Evolutionary conservation across 2,888 invertebrate genomes (phyloP).

Genomic region (Aproaerema taeniolella): DNA sequence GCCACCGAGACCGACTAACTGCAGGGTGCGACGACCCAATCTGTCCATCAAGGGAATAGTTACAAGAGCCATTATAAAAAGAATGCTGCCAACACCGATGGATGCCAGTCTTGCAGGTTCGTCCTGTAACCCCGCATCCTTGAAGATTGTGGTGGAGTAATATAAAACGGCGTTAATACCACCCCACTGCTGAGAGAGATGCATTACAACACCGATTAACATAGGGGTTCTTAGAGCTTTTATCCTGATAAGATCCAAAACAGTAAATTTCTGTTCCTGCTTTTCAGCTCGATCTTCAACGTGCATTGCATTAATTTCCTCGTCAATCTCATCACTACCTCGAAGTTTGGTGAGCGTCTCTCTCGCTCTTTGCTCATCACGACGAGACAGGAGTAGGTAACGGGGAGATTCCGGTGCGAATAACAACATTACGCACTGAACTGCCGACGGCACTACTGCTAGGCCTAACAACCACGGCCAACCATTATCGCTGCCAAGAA

Average conservation of each 20-base stretch:
- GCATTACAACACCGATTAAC: slow-evolving; percentile 70
- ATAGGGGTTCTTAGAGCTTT: slow-evolving; percentile 54
- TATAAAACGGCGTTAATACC: slow-evolving; percentile 81
- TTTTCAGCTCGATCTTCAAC: slow-evolving; percentile 61
- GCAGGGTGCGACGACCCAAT: slow-evolving; percentile 82
- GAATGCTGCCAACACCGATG: slow-evolving; percentile 83
- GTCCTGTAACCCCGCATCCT: slow-evolving; percentile 76
- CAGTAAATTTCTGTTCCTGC: slow-evolving; percentile 59
- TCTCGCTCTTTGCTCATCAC: slow-evolving; percentile 60
- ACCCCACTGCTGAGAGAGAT: slow-evolving; percentile 68
- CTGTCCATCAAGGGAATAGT: slow-evolving; percentile 87
- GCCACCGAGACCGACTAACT: slow-evolving; percentile 82
- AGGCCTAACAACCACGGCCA: slow-evolving; percentile 70
- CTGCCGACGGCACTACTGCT: slow-evolving; percentile 54
- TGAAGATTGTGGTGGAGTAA: slow-evolving; percentile 82
- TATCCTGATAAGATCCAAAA: slow-evolving; percentile 52
- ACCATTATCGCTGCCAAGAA: slow-evolving; percentile 60
- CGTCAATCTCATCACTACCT: slow-evolving; percentile 55
- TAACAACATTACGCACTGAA: slow-evolving; percentile 58
- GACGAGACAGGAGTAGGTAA: slow-evolving; percentile 52
- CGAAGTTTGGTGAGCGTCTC: slow-evolving; percentile 49
- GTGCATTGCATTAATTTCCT: slow-evolving; percentile 69
- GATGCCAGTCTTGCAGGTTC: slow-evolving; percentile 81
- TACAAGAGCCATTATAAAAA: slow-evolving; percentile 85
- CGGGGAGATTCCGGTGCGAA: slow-evolving; percentile 68